phyloP scores from a whole-genome alignment of 2,888 invertebrate genomes.

The Diaphora mendica region DNA sequence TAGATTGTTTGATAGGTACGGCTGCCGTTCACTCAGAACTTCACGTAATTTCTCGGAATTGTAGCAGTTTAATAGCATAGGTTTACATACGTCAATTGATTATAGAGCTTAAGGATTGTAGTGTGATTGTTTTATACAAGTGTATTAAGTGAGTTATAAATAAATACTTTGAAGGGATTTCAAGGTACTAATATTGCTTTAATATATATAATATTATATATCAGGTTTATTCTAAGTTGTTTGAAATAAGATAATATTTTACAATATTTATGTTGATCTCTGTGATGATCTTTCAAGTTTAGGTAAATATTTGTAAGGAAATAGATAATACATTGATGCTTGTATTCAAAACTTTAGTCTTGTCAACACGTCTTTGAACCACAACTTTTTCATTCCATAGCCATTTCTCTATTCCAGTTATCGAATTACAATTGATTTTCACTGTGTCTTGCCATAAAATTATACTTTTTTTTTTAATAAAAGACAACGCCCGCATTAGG shows the following conservation, averaged over 20 bases:
- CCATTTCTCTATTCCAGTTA: neutral
- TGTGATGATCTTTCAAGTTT: neutral
- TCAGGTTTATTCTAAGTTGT: neutral
- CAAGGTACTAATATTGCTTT: neutral
- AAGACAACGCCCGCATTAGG: too few species aligned
- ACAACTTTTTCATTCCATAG: neutral
- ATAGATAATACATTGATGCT: neutral
- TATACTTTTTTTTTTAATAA: too few species aligned
- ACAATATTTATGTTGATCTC: neutral
- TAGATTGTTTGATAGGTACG: slow-evolving; percentile 7
- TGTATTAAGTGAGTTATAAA: neutral
- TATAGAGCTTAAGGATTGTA: neutral
- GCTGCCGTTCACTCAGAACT: neutral
- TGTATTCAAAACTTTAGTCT: too few species aligned
- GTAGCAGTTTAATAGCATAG: slow-evolving; percentile 5
- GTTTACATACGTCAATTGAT: neutral
- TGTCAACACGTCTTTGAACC: too few species aligned
- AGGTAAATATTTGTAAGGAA: neutral
- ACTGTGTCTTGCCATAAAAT: neutral
- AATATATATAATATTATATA: too few species aligned
- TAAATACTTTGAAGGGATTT: neutral
- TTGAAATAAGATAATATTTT: neutral
- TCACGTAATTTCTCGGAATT: neutral
- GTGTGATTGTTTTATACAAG: neutral
- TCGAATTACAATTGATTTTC: neutral